These are phyloP conservation scores for Gonioctena quinquepunctata DNA, from an alignment of 1,140 invertebrate species.

Conservation along the genomic window DNA sequence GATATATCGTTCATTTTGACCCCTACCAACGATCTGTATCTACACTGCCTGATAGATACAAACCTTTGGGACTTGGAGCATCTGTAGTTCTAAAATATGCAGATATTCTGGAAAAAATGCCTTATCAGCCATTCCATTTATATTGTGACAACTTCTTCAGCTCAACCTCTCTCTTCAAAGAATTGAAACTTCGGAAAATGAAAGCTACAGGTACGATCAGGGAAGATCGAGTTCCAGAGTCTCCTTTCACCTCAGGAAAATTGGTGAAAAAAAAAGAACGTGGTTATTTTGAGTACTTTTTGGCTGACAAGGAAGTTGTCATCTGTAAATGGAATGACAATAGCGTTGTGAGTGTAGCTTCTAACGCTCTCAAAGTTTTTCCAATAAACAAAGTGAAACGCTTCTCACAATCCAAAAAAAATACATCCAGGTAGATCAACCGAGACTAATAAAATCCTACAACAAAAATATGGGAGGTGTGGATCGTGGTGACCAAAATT, in stretches of 20 bases:
- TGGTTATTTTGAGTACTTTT: slow-evolving; percentile 25
- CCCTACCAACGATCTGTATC: slow-evolving; percentile 22
- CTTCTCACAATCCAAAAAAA: slow-evolving; percentile 37
- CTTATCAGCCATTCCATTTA: slow-evolving; percentile 22
- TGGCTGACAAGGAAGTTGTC: slow-evolving; percentile 13
- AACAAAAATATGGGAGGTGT: slow-evolving; percentile 43
- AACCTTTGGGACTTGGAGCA: slow-evolving; percentile 17
- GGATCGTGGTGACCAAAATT: slow-evolving; percentile 37
- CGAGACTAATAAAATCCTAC: slow-evolving; percentile 36
- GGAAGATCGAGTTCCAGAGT: slow-evolving; percentile 26
- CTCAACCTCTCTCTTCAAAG: slow-evolving; percentile 9
- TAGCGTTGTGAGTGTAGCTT: slow-evolving; percentile 6
- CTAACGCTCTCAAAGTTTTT: slow-evolving; percentile 18
- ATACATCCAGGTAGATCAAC: slow-evolving; percentile 30
- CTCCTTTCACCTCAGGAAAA: neutral
- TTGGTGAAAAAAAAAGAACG: slow-evolving; percentile 16
- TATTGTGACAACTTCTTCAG: slow-evolving; percentile 25
- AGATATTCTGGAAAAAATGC: neutral
- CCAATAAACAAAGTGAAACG: neutral
- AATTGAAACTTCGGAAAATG: slow-evolving; percentile 20
- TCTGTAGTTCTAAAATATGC: slow-evolving; percentile 12
- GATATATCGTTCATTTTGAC: slow-evolving; percentile 31
- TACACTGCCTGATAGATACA: slow-evolving; percentile 12
- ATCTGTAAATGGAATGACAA: slow-evolving; percentile 24
- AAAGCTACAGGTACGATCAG: slow-evolving; percentile 26